These are phyloP conservation scores for Machimus atricapillus DNA, from an alignment of 2,888 invertebrate species.

Conservation along the genomic window DNA sequence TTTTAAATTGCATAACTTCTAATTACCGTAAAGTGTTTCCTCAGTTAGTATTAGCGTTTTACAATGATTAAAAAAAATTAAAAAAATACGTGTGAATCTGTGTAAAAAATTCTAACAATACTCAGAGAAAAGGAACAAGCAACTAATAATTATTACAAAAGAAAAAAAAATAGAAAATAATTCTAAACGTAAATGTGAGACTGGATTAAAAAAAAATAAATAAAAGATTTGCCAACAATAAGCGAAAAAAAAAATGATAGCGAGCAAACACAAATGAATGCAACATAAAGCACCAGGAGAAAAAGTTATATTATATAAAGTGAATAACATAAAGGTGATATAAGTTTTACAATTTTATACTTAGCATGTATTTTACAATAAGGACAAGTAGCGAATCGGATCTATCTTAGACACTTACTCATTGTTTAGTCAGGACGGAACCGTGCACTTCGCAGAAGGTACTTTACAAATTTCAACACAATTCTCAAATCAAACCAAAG, in stretches of 20 bases:
- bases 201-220: conserved; percentile 12
- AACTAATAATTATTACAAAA: not conserved
- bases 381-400: conserved; percentile 16
- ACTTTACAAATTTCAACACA: not conserved
- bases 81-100: not conserved
- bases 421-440: not conserved
- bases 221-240: conserved; percentile 17
- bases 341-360: conserved; percentile 38
- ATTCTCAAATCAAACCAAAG: not conserved
- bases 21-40: not conserved
- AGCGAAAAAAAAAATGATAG: conserved; percentile 8
- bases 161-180: conserved; percentile 17
- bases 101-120: conserved; percentile 28
- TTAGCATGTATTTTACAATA: conserved; percentile 32
- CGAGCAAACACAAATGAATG: conserved; percentile 27
- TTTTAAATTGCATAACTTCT: not conserved
- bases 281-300: conserved; percentile 27
- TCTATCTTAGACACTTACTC: not conserved
- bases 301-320: conserved; percentile 12
- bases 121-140: conserved; percentile 30
- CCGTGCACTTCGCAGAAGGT: not conserved
- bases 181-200: conserved; percentile 32
- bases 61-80: not conserved
- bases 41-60: not conserved
- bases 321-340: conserved; percentile 27